phyloP scores from a whole-genome alignment of 2,113 vertebrate genomes.

The Haliaeetus leucogaster region DNA sequence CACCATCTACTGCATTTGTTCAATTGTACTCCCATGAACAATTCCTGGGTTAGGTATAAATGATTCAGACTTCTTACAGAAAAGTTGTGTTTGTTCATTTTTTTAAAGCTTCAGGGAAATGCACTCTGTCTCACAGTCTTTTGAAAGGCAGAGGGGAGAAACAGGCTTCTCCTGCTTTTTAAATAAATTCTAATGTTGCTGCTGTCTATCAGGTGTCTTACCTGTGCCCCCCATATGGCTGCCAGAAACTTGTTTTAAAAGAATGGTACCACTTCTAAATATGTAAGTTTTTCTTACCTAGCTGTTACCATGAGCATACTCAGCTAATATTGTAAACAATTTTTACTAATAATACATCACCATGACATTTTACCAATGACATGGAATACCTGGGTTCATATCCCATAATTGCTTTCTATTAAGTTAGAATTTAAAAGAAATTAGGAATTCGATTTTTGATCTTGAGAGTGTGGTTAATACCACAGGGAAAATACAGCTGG shows the following conservation, averaged over 20 bases:
- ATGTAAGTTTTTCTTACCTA: neutral
- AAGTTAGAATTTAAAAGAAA: neutral
- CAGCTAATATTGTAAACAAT: neutral
- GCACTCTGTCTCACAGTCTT: neutral
- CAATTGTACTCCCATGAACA: conserved; percentile 62
- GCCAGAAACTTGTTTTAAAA: neutral
- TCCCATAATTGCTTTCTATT: neutral
- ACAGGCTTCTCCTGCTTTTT: neutral
- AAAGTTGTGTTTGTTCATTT: conserved; percentile 49
- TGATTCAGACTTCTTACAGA: conserved; percentile 67
- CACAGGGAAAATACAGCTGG: neutral
- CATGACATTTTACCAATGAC: neutral
- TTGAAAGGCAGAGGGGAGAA: conserved; percentile 23
- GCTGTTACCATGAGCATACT: neutral
- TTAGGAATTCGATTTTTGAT: neutral
- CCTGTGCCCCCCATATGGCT: neutral
- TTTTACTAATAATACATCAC: neutral
- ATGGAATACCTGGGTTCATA: neutral
- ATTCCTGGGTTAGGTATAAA: conserved; percentile 71
- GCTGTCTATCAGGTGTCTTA: neutral
- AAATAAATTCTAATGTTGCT: neutral
- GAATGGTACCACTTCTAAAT: neutral
- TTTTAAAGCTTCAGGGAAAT: conserved; percentile 5
- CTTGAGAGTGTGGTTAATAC: neutral
- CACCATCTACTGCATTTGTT: conserved; percentile 47